A percentile compares a stretch with the other conserved stretches of the same genome.
Evolutionary conservation across 2,797 vertebrate species (phyloP).

Genomic region (Argyrosomus regius): DNA sequence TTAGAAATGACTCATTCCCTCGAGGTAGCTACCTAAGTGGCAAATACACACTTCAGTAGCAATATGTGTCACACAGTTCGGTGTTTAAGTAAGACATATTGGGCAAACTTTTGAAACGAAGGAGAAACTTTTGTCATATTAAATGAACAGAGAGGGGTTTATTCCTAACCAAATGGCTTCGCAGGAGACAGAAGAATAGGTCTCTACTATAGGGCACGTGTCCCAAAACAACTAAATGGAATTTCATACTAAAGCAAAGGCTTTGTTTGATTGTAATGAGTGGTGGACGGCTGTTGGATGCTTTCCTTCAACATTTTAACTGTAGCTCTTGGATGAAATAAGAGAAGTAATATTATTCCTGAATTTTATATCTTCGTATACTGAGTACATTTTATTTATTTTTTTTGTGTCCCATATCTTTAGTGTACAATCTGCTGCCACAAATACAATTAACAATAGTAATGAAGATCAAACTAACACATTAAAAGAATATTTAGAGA

Average conservation of each 20-base stretch:
- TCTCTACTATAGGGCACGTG: slow-evolving; percentile 23
- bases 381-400: background rate
- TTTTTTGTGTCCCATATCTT: slow-evolving; percentile 4
- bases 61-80: slow-evolving; percentile 59
- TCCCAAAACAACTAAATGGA: slow-evolving; percentile 55
- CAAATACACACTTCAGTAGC: slow-evolving; percentile 70
- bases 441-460: background rate
- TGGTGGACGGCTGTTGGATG: slow-evolving; percentile 33
- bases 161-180: slow-evolving; percentile 18
- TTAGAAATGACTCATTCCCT: slow-evolving; percentile 74
- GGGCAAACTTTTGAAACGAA: slow-evolving; percentile 61
- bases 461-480: background rate
- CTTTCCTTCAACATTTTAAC: slow-evolving; percentile 31
- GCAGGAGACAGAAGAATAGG: slow-evolving; percentile 14
- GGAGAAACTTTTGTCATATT: slow-evolving; percentile 58
- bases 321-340: slow-evolving; percentile 33
- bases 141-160: slow-evolving; percentile 30
- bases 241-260: slow-evolving; percentile 44
- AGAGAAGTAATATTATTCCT: slow-evolving; percentile 32
- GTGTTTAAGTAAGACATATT: slow-evolving; percentile 63
- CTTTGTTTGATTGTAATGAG: slow-evolving; percentile 62
- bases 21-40: slow-evolving; percentile 74
- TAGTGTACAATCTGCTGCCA: background rate
- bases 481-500: background rate
- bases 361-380: slow-evolving; percentile 14